Evolutionary conservation across 1,140 invertebrate species (phyloP).

Genomic region (Phymorhynchus buccinoides): DNA sequence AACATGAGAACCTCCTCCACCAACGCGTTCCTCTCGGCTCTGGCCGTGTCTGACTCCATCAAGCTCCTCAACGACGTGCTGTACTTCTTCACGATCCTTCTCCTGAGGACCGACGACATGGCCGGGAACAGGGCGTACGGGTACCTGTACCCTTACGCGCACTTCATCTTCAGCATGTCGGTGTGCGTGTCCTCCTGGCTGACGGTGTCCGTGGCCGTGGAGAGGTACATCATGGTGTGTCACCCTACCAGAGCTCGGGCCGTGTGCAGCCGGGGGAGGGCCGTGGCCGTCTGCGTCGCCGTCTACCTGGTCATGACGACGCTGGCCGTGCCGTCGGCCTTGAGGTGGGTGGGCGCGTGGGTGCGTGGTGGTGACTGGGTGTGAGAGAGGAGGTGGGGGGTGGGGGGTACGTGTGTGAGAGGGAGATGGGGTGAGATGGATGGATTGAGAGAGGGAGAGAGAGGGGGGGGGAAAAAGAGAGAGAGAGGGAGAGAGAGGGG

Average conservation of each 20-base stretch:
- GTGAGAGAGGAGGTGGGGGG: neutral
- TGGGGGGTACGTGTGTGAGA: constrained; percentile 3
- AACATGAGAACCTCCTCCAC: constrained; percentile 84
- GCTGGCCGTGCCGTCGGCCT: constrained; percentile 64
- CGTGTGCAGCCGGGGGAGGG: constrained; percentile 81
- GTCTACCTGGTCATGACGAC: constrained; percentile 62
- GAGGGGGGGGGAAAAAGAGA: neutral
- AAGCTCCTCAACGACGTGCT: constrained; percentile 82
- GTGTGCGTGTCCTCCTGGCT: constrained; percentile 84
- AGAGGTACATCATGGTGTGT: constrained; percentile 95
- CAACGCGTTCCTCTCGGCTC: constrained; percentile 82
- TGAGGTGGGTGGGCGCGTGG: too few species aligned
- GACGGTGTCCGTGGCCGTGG: constrained; percentile 94
- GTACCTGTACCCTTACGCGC: constrained; percentile 69
- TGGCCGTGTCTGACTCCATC: constrained; percentile 83
- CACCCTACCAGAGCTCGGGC: constrained; percentile 89
- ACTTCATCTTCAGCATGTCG: constrained; percentile 69
- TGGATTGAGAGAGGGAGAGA: neutral
- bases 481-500: neutral
- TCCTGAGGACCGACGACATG: constrained; percentile 56
- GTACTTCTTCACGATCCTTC: constrained; percentile 79
- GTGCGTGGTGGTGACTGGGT: neutral
- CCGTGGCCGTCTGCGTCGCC: constrained; percentile 51
- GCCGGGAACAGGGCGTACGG: constrained; percentile 59
- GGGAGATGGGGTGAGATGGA: neutral